Conservation (phyloP, 2,113 vertebrate genomes). For the Phoxinus phoxinus region DNA sequence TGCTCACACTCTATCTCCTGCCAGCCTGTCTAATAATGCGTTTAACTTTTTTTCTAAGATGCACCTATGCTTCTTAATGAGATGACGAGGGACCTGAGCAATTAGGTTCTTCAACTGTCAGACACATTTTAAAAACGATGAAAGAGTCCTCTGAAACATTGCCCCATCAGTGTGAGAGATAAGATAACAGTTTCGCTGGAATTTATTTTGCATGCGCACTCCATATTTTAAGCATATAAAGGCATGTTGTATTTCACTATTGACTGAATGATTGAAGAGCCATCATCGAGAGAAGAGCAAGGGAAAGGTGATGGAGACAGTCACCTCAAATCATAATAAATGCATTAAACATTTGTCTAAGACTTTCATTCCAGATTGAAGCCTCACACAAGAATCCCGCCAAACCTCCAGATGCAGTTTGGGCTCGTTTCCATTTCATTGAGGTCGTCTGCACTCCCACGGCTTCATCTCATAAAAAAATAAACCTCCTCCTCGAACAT, state of each 20-base stretch:
- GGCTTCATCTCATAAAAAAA: conserved; percentile 26
- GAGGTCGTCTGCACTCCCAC: conserved; percentile 34
- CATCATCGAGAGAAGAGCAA: neutral
- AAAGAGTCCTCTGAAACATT: neutral
- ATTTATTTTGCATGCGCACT: neutral
- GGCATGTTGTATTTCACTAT: neutral
- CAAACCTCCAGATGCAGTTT: conserved; percentile 38
- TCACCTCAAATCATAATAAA: conserved; percentile 11
- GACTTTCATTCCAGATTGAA: conserved; percentile 1
- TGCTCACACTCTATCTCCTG: neutral
- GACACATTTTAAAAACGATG: neutral
- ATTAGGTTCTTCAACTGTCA: conserved; percentile 36
- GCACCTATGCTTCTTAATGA: conserved; percentile 25
- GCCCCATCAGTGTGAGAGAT: neutral
- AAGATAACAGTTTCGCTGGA: conserved; percentile 2
- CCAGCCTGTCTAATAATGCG: neutral
- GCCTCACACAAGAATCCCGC: neutral
- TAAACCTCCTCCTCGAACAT: conserved; percentile 27
- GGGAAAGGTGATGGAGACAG: neutral
- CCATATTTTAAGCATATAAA: neutral
- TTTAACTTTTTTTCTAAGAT: conserved; percentile 27
- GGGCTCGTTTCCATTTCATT: conserved; percentile 33
- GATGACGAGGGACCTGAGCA: conserved; percentile 25
- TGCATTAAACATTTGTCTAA: conserved; percentile 27
- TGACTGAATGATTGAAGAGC: conserved; percentile 5